Percentiles rank a stretch among this genome's conserved stretches.
Evolutionary conservation across 2,797 vertebrate species (phyloP).

Genomic region (Dendrocincla tyrannina): DNA sequence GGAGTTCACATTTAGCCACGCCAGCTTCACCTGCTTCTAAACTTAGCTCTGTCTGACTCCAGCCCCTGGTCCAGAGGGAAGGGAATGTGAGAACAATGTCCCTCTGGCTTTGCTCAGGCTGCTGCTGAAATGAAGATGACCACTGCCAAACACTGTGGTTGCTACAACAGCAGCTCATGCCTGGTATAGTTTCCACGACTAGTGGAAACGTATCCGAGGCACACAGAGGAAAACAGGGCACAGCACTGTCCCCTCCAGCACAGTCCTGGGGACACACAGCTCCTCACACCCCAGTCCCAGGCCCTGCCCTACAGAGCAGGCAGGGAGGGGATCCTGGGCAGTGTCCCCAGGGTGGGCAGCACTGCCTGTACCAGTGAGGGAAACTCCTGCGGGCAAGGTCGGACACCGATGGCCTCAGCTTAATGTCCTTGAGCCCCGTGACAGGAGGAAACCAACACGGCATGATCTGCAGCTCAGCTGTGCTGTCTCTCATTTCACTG

Average conservation of each 20-base stretch:
- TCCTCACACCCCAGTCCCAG: background rate
- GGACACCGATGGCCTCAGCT: background rate
- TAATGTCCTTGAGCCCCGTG: background rate
- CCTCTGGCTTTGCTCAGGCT: background rate
- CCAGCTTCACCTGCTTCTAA: slow-evolving; percentile 18
- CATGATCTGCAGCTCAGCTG: background rate
- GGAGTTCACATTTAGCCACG: background rate
- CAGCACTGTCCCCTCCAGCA: background rate
- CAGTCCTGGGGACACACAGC: background rate
- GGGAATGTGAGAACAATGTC: slow-evolving; percentile 5
- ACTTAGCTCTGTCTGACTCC: background rate
- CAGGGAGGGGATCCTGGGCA: background rate
- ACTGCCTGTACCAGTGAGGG: accelerated
- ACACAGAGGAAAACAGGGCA: background rate
- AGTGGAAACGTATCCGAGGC: background rate
- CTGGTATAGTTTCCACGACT: slow-evolving; percentile 29
- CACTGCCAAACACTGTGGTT: slow-evolving; percentile 21
- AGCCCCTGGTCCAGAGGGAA: background rate
- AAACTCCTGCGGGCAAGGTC: background rate
- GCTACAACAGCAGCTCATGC: slow-evolving; percentile 52
- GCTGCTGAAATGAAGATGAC: slow-evolving; percentile 6
- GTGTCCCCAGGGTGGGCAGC: background rate
- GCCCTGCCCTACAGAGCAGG: background rate
- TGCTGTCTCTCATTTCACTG: background rate
- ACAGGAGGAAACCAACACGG: background rate